These are phyloP conservation scores for Batillaria attramentaria DNA, from an alignment of 1,140 invertebrate species.

Conservation along the genomic window DNA sequence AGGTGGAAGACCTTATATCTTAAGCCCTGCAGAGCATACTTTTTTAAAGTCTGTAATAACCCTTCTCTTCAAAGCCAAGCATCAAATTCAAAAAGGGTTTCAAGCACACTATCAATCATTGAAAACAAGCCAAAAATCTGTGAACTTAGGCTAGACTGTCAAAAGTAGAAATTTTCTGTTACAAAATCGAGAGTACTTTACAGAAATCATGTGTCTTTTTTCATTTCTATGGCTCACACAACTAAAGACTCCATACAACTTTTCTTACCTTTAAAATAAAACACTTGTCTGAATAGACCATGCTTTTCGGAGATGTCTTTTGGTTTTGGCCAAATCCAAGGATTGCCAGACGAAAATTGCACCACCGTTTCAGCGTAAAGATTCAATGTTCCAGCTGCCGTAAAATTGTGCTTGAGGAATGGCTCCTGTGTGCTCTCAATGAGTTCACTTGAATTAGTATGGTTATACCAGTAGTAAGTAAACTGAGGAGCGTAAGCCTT, in stretches of 20 bases:
- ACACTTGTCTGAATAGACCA: not conserved
- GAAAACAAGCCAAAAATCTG: no score
- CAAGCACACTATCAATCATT: no score
- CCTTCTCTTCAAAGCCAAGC: no score
- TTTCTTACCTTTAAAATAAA: slow-evolving; percentile 16
- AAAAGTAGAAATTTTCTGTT: no score
- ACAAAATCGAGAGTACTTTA: no score
- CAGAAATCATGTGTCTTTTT: no score
- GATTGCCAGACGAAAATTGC: not conserved
- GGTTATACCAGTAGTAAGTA: slow-evolving; percentile 13
- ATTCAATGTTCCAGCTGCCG: not conserved
- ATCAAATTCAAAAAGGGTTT: no score
- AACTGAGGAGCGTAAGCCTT: not conserved
- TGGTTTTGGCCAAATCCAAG: not conserved
- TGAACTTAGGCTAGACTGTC: no score
- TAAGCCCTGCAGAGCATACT: no score
- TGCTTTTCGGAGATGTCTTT: not conserved
- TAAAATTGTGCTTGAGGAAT: not conserved
- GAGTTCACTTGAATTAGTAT: not conserved
- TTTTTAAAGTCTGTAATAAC: no score
- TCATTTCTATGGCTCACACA: not conserved
- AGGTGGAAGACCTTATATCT: no score
- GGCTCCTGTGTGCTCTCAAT: not conserved
- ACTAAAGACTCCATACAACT: not conserved
- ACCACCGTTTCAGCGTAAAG: not conserved